Conservation (phyloP, 2,113 vertebrate genomes). For the Saccopteryx leptura region DNA sequence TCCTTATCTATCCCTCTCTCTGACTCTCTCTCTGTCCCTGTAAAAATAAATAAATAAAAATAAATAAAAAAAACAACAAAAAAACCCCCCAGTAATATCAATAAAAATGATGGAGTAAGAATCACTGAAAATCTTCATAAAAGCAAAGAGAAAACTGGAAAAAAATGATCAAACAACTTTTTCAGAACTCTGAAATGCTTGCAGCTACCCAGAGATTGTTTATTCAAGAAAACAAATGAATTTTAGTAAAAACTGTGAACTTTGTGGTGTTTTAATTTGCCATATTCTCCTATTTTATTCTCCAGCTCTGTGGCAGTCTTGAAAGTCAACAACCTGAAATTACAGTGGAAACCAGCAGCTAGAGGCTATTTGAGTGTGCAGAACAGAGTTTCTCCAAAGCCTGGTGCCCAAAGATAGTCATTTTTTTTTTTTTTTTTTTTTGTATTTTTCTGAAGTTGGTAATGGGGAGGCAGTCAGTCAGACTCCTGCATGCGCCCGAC, state of each 20-base stretch:
- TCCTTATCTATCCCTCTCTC: too few relatives aligned
- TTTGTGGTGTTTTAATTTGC: conserved; percentile 1
- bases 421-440: too few relatives aligned
- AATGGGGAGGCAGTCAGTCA: too few relatives aligned
- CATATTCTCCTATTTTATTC: not conserved
- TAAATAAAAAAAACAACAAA: too few relatives aligned
- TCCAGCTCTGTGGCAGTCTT: not conserved
- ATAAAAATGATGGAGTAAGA: not conserved
- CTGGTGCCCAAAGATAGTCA: not conserved
- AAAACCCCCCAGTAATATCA: not conserved
- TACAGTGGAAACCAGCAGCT: not conserved
- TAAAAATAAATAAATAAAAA: too few relatives aligned
- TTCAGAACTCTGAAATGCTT: conserved; percentile 7
- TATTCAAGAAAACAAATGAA: not conserved
- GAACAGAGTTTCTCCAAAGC: not conserved
- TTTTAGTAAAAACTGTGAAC: not conserved
- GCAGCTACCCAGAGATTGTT: not conserved
- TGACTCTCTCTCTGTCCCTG: too few relatives aligned
- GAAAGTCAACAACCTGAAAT: conserved; percentile 5
- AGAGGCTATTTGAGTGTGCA: not conserved
- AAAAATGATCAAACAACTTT: not conserved
- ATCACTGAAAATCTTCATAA: not conserved
- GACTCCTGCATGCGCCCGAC: too few relatives aligned
- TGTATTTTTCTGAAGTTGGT: too few relatives aligned
- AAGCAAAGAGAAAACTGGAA: not conserved